A percentile compares a stretch with the other conserved stretches of the same genome.
Conservation (phyloP, 2,113 vertebrate species). For the Alaudala cheleensis region DNA sequence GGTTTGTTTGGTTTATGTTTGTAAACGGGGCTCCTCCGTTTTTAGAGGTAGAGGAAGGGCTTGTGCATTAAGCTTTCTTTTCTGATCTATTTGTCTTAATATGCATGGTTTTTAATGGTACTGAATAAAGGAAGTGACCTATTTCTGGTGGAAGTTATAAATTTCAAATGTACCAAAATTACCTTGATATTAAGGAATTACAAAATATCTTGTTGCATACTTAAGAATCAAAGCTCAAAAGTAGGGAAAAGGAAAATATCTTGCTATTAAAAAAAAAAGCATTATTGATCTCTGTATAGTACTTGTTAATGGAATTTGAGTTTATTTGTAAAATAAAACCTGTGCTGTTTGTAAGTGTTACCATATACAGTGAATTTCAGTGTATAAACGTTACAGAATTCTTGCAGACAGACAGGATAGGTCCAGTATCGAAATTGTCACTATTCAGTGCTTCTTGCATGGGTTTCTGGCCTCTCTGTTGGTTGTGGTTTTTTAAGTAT, state of each 20-base stretch:
- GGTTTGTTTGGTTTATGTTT: neutral
- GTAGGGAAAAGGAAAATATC: neutral
- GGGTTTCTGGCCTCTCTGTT: neutral
- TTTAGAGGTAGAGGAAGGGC: neutral
- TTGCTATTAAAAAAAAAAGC: neutral
- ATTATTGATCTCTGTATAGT: neutral
- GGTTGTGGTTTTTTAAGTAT: neutral
- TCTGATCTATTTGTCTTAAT: neutral
- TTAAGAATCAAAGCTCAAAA: neutral
- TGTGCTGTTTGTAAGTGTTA: neutral
- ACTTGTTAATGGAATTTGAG: neutral
- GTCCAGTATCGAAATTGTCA: neutral
- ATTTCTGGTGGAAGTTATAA: neutral
- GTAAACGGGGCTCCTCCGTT: neutral
- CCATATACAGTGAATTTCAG: neutral
- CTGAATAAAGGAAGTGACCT: neutral
- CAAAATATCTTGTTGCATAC: neutral
- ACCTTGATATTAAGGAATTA: neutral
- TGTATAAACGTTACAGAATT: neutral
- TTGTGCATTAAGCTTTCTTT: neutral
- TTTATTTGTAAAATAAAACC: slow-evolving; percentile 44
- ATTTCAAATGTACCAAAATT: neutral
- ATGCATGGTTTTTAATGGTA: neutral
- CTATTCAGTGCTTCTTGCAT: neutral
- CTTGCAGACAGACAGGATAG: neutral